Percentiles rank a stretch among this genome's conserved stretches.
Evolutionary conservation across 2,797 vertebrate species (phyloP).

Genomic region (Echeneis naucrates): DNA sequence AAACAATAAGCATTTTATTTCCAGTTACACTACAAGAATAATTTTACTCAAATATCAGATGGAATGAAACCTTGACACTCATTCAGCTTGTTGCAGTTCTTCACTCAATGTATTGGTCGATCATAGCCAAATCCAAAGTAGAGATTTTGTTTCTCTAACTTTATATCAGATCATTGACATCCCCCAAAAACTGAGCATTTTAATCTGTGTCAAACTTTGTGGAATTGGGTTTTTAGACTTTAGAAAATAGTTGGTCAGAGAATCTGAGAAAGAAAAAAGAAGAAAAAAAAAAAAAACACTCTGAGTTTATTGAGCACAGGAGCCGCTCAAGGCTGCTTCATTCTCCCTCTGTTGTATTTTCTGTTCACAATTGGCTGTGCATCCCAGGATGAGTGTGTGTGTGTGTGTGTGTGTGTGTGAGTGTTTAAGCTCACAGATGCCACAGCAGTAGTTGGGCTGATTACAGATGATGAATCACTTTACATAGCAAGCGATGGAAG

Average conservation of each 20-base stretch:
- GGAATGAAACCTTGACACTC: background rate
- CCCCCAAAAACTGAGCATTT: constrained; percentile 26
- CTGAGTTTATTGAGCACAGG: constrained; percentile 34
- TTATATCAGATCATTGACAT: constrained; percentile 36
- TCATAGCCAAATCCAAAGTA: constrained; percentile 3
- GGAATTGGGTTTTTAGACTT: constrained; percentile 42
- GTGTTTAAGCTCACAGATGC: constrained; percentile 36
- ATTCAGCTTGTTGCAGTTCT: background rate
- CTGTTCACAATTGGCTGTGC: background rate
- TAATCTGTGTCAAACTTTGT: constrained; percentile 19
- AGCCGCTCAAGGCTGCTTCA: constrained; percentile 5
- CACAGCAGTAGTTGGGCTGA: constrained; percentile 47
- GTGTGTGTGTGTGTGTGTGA: constrained; percentile 32
- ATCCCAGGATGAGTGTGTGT: constrained; percentile 34
- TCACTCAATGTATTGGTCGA: background rate
- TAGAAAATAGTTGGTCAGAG: constrained; percentile 34
- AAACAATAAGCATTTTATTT: too few species aligned
- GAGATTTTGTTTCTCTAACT: constrained; percentile 30
- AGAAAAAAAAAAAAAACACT: background rate
- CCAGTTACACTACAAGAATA: background rate
- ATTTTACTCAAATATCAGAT: background rate
- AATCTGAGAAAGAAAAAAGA: constrained; percentile 12
- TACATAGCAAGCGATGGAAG: constrained; percentile 37
- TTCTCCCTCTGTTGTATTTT: background rate
- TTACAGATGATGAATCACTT: constrained; percentile 68